These are phyloP conservation scores for Agrochola circellaris DNA, from an alignment of 2,888 invertebrate genomes.

Conservation along the genomic window DNA sequence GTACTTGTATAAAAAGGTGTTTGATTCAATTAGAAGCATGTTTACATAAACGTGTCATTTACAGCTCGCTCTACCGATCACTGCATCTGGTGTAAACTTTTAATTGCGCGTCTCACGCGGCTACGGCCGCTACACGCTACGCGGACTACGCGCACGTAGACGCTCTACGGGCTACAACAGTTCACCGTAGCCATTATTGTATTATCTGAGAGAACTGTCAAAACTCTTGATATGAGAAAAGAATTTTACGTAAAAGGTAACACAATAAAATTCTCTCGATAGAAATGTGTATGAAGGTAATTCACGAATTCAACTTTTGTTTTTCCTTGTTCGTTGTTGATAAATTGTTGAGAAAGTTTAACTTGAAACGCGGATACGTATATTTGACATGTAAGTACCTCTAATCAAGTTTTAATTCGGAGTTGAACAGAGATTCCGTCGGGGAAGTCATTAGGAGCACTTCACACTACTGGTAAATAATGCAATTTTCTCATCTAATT, in stretches of 20 bases:
- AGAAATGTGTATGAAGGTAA: conserved; percentile 39
- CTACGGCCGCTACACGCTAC: conserved; percentile 56
- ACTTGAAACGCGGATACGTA: conserved; percentile 50
- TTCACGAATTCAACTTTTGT: conserved; percentile 32
- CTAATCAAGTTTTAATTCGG: conserved; percentile 60
- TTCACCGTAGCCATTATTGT: conserved; percentile 59
- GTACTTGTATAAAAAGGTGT: conserved; percentile 62
- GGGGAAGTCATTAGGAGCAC: conserved; percentile 72
- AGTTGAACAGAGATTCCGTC: conserved; percentile 71
- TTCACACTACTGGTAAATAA: conserved; percentile 79
- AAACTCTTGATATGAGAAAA: conserved; percentile 53
- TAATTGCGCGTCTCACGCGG: conserved; percentile 74
- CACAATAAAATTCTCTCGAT: conserved; percentile 48
- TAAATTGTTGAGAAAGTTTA: conserved; percentile 54
- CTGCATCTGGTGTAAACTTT: conserved; percentile 77
- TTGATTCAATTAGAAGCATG: conserved; percentile 75
- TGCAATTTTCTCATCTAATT: conserved; percentile 81
- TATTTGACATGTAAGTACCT: conserved; percentile 63
- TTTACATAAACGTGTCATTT: conserved; percentile 77
- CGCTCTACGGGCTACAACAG: conserved; percentile 60
- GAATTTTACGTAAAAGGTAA: conserved; percentile 55
- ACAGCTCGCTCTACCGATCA: conserved; percentile 76
- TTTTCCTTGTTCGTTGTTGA: conserved; percentile 40
- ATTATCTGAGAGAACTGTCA: conserved; percentile 54
- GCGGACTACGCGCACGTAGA: conserved; percentile 59